Evolutionary conservation across 1,140 invertebrate genomes (phyloP).

Genomic region (Lordiphosa collinella): DNA sequence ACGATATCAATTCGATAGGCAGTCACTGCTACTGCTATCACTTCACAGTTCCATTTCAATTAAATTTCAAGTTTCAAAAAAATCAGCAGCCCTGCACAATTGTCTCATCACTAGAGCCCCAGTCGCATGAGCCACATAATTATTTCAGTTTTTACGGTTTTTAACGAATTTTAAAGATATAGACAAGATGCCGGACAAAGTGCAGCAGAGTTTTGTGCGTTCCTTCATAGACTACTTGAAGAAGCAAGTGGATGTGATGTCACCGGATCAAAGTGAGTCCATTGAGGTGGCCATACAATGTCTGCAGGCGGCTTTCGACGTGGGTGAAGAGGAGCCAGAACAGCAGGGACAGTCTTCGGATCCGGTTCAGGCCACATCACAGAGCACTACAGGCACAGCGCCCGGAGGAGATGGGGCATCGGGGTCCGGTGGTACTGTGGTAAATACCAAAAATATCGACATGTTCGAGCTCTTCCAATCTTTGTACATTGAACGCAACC

Average conservation of each 20-base stretch:
- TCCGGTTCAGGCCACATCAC: conserved; percentile 21
- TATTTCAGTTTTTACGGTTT: background rate
- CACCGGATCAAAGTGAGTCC: conserved; percentile 87
- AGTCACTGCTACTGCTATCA: background rate
- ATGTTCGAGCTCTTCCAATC: conserved; percentile 80
- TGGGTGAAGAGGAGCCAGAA: conserved; percentile 80
- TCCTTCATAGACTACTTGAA: conserved; percentile 73
- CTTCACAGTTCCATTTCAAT: background rate
- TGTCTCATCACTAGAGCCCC: too few species aligned
- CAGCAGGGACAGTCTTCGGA: conserved; percentile 28
- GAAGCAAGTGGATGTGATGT: conserved; percentile 62
- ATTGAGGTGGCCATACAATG: conserved; percentile 89
- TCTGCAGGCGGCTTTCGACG: conserved; percentile 89
- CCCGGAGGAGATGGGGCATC: conserved; percentile 16
- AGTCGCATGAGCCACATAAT: conserved; percentile 7
- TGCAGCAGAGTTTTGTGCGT: conserved; percentile 69
- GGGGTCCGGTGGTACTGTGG: conserved; percentile 32
- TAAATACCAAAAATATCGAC: conserved; percentile 77
- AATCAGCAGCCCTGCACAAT: too few species aligned
- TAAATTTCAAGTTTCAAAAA: too few species aligned
- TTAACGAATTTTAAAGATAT: conserved; percentile 1
- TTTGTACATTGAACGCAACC: conserved; percentile 70
- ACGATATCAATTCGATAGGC: too few species aligned
- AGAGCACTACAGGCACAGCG: conserved; percentile 21
- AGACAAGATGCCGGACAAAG: conserved; percentile 59